Evolutionary conservation across 2,797 vertebrate genomes (phyloP).

Genomic region (Hemitrygon akajei): DNA sequence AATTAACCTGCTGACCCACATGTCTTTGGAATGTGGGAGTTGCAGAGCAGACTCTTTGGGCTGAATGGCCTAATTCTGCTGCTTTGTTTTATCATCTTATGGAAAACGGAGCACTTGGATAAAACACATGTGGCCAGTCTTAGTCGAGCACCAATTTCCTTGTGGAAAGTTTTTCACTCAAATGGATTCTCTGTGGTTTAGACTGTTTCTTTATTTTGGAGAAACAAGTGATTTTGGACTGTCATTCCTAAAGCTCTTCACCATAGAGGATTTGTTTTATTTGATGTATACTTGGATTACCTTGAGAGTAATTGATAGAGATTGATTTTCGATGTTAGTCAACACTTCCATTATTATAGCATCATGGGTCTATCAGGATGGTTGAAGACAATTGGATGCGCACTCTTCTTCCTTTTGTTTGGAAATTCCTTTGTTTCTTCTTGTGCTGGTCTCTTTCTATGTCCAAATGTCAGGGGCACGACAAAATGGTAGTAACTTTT

Average conservation of each 20-base stretch:
- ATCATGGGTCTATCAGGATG: not conserved
- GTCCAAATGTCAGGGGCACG: not conserved
- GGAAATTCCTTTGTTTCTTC: not conserved
- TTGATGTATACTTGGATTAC: not conserved
- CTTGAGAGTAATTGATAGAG: not conserved
- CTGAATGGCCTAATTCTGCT: no score
- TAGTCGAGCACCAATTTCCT: not conserved
- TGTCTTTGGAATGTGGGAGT: no score
- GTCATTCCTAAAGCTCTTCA: not conserved
- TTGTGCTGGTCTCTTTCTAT: not conserved
- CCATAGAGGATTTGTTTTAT: not conserved
- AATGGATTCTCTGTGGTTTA: not conserved
- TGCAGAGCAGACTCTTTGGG: no score
- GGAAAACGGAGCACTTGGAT: no score
- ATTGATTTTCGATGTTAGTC: not conserved
- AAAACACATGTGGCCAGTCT: no score
- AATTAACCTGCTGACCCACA: no score
- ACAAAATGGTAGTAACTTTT: not conserved
- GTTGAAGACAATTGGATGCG: not conserved
- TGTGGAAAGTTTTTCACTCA: not conserved
- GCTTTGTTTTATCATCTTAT: no score
- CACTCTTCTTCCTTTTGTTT: not conserved
- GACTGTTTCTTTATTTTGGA: not conserved
- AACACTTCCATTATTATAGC: not conserved
- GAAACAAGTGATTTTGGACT: not conserved